Conservation (phyloP, 2,113 vertebrate genomes). For the Strigops habroptila region DNA sequence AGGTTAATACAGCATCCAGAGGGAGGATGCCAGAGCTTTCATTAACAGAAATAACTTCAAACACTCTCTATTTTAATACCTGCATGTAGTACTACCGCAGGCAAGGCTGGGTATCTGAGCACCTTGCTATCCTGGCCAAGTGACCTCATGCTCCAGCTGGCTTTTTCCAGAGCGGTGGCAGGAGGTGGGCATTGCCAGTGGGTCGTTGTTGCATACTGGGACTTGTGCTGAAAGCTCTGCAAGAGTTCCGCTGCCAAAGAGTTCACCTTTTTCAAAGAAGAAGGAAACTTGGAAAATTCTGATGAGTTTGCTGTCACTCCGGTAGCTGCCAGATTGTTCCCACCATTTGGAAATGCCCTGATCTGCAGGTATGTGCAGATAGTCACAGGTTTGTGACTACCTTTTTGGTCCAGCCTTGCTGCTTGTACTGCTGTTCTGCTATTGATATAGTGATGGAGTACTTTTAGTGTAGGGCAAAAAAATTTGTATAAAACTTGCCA, state of each 20-base stretch:
- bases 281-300: background rate
- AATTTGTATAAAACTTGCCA: background rate
- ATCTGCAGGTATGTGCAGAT: background rate
- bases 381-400: background rate
- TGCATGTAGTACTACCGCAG: rapidly evolving
- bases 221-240: background rate
- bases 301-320: background rate
- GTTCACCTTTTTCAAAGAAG: background rate
- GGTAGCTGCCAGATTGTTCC: background rate
- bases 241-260: background rate
- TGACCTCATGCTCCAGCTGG: background rate
- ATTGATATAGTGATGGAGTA: background rate
- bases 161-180: background rate
- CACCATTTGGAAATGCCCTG: rapidly evolving
- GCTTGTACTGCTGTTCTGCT: background rate
- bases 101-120: background rate
- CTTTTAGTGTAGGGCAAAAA: background rate
- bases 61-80: background rate
- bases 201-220: background rate
- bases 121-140: background rate
- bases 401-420: background rate
- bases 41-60: background rate
- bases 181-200: background rate
- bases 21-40: background rate
- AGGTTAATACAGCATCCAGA: background rate